Base-by-base conservation (phyloP, 2,797 vertebrate species). In the Galaxias olidus region DNA sequence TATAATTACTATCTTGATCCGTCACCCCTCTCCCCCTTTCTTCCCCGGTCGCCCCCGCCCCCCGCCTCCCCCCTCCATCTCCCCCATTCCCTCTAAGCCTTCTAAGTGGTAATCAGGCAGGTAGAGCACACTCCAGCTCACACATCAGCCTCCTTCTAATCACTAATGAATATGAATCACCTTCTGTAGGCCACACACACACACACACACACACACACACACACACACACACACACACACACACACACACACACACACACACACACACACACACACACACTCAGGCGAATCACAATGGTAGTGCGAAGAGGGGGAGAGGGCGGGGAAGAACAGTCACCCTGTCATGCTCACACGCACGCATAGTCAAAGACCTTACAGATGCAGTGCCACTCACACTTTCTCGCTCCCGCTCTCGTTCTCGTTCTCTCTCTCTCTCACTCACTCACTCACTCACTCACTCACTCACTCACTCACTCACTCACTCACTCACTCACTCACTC, bases 151-250 rank as follows among this genome's bases (percentile, higher is more conserved):
- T 83, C 71, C 61, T 75, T 75, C 66, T 82, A 84, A 89, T 85
- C 87, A 67, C 86, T 91, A 90, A 93, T 92, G 90, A 92, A 92
- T 91, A 92, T 91, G 88, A 90, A 92, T 91, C 79, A 79, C 90
- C 86, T 81, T 85, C 86, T 82, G 77, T 69, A 79, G 80, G 80
- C 83, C 82, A 83, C 84, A 85, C 85, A 81, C 75, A 61, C 46
- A n/a, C n/a, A 78, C 64, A 72, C 51, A 18, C 54, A 30, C 45
- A 40, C 12, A 51, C 44, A 10, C 59, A 30, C 30, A 48, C 10
- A 9, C 41, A 44, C 55, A 42, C 14, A 57, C n/a, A 54, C 55
- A 11, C 55, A 44, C 53, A 41, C 53, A 7, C 9, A 11, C n/a
- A 18, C 15, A 54, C 15, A 54, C 15, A 17, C 17, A 10, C 17